These are phyloP conservation scores for Pelecanus crispus DNA, from an alignment of 2,113 vertebrate species.

Conservation along the genomic window DNA sequence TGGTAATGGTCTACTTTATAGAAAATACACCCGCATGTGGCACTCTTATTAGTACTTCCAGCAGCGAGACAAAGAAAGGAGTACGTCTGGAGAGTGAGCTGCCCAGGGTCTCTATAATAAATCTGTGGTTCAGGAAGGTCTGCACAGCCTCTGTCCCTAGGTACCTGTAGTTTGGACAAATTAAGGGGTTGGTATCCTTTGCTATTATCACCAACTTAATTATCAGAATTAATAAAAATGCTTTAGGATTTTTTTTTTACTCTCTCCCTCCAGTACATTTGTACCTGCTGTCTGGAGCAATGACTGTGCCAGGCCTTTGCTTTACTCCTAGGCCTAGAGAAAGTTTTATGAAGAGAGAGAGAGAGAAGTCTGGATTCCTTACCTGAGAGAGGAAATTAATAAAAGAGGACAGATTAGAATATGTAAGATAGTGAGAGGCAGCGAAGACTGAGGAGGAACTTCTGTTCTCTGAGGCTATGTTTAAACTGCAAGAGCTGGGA, in stretches of 20 bases:
- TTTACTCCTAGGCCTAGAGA: neutral
- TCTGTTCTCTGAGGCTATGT: neutral
- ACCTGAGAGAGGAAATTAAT: neutral
- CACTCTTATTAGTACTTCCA: slow-evolving; percentile 12
- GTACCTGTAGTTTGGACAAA: neutral
- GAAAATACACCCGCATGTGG: slow-evolving; percentile 16
- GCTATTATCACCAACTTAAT: neutral
- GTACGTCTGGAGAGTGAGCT: neutral
- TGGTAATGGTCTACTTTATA: slow-evolving; percentile 7
- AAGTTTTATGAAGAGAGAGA: neutral
- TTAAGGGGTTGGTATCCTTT: neutral
- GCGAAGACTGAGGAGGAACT: neutral
- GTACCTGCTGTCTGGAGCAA: neutral
- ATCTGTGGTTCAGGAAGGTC: neutral
- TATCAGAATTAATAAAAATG: neutral
- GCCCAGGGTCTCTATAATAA: neutral
- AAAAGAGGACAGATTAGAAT: neutral
- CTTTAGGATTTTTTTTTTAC: neutral
- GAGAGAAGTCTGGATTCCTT: neutral
- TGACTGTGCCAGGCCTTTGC: neutral
- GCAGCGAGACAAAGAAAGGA: neutral
- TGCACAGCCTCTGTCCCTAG: neutral
- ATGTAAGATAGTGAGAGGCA: neutral
- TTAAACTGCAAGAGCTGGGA: neutral
- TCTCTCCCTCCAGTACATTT: neutral